Conservation (phyloP, 2,113 vertebrate genomes). For the Prietella phreatophila region DNA sequence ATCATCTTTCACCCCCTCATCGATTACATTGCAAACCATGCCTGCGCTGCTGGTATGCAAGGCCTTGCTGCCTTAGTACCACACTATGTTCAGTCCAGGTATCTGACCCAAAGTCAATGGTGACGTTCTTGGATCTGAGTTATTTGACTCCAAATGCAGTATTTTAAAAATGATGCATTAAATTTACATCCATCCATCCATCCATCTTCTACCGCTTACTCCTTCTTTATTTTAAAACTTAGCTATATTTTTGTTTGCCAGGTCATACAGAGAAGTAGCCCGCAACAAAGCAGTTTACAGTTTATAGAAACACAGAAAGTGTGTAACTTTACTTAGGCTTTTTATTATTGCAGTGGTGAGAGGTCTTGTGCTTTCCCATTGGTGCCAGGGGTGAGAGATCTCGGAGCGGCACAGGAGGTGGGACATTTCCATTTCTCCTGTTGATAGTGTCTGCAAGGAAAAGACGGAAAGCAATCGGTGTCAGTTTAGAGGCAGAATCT, state of each 20-base stretch:
- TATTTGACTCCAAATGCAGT: not conserved
- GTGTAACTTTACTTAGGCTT: not conserved
- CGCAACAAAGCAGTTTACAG: not conserved
- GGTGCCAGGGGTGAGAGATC: too few species aligned
- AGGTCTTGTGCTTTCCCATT: too few species aligned
- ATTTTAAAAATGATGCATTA: not conserved
- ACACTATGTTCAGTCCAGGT: not conserved
- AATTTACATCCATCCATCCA: too few species aligned
- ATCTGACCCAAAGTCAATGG: not conserved
- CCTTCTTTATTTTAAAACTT: not conserved
- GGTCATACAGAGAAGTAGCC: not conserved
- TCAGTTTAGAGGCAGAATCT: too few species aligned
- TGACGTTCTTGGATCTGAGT: not conserved
- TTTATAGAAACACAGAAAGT: not conserved
- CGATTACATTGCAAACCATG: slow-evolving; percentile 72
- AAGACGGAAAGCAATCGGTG: too few species aligned
- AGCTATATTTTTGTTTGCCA: not conserved
- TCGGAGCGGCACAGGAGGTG: too few species aligned
- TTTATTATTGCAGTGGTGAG: not conserved
- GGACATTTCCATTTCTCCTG: too few species aligned
- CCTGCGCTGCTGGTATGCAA: slow-evolving; percentile 72
- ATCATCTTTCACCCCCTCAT: slow-evolving; percentile 70
- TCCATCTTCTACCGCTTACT: too few species aligned
- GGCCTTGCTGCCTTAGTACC: not conserved
- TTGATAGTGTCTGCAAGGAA: too few species aligned